A percentile compares a stretch with the other conserved stretches of the same genome.
These are phyloP conservation scores for Diabrotica balteata DNA, from an alignment of 2,888 invertebrate species.

Conservation along the genomic window DNA sequence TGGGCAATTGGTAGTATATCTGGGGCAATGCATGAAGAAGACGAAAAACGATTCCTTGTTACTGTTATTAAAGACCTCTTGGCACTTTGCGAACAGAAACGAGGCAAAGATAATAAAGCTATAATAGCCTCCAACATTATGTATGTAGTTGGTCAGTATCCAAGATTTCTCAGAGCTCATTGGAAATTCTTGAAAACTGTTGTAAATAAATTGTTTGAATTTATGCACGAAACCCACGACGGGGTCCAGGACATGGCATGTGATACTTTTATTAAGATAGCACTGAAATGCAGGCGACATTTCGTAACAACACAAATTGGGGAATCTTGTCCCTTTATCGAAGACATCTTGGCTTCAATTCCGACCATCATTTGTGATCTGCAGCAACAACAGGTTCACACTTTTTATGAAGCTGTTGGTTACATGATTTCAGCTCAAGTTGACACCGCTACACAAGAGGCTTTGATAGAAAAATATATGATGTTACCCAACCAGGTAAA, in stretches of 20 bases:
- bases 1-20: constrained; percentile 95
- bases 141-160: constrained; percentile 99
- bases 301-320: constrained; percentile 97
- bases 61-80: constrained; percentile 98
- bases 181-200: constrained; percentile 99
- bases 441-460: constrained; percentile 89
- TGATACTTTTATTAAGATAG: constrained; percentile 99
- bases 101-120: constrained; percentile 99
- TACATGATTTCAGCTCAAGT: constrained; percentile 98
- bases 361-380: constrained; percentile 98
- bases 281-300: constrained; percentile 96
- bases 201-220: constrained; percentile 99
- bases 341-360: constrained; percentile 95
- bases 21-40: constrained; percentile 99
- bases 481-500: constrained; percentile 89
- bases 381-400: constrained; percentile 97
- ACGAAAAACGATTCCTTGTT: constrained; percentile 98
- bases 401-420: constrained; percentile 99
- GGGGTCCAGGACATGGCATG: constrained; percentile 99
- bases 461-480: constrained; percentile 97
- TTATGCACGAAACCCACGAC: constrained; percentile 99
- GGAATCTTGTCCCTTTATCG: constrained; percentile 97
- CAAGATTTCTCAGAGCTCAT: constrained; percentile 96
- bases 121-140: constrained; percentile 99
- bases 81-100: constrained; percentile 97